Percentiles rank a stretch among this genome's conserved stretches.
Evolutionary conservation across 1,140 invertebrate genomes (phyloP).

Genomic region (Zaprionus nigranus): DNA sequence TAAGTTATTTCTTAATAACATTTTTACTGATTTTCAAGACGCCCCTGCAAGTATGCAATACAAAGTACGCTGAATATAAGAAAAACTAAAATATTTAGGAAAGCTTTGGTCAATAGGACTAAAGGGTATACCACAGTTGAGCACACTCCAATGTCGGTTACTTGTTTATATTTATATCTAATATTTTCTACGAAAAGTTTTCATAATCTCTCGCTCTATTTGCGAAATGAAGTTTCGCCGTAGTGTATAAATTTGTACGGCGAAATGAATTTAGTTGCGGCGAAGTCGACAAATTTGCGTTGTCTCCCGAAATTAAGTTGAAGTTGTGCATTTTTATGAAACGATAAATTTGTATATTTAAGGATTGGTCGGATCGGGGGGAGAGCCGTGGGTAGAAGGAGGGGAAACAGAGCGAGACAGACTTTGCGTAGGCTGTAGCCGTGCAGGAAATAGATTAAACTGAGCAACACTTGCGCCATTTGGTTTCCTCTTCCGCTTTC

Average conservation of each 20-base stretch:
- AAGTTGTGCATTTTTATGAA: conserved; percentile 61
- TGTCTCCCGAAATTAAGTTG: conserved; percentile 56
- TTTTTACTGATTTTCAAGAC: too few relatives aligned
- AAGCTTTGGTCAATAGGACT: too few relatives aligned
- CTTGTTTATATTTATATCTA: background rate
- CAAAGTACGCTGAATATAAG: too few relatives aligned
- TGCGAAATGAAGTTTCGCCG: conserved; percentile 31
- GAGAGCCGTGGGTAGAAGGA: background rate
- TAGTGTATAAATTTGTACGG: conserved; percentile 37
- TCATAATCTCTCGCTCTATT: conserved; percentile 17
- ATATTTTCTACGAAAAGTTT: conserved; percentile 13
- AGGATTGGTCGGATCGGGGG: conserved; percentile 50
- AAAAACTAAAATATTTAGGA: too few relatives aligned
- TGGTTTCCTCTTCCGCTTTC: conserved; percentile 62
- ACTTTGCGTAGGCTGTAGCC: conserved; percentile 7
- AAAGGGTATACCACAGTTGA: too few relatives aligned
- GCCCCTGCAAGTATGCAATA: too few relatives aligned
- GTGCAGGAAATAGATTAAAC: conserved; percentile 73
- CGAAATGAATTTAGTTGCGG: conserved; percentile 46
- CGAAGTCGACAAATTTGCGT: conserved; percentile 36
- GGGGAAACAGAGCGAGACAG: background rate
- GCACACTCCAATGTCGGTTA: too few relatives aligned
- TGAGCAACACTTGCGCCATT: conserved; percentile 68
- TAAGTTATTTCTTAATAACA: too few relatives aligned
- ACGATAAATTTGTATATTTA: conserved; percentile 63